Conservation (phyloP, 2,888 invertebrate genomes). For the Acronicta aceris region DNA sequence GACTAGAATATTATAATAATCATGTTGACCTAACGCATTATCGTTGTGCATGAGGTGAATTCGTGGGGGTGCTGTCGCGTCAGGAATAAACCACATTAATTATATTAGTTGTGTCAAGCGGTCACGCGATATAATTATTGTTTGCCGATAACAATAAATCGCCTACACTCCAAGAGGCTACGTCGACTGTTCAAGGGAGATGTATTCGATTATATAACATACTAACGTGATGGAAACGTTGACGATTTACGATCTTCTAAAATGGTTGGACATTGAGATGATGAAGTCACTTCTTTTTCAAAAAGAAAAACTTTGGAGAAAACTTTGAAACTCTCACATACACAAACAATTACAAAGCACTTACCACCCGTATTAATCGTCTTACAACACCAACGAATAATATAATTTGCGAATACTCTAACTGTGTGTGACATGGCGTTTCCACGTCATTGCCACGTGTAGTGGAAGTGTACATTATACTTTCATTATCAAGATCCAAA, state of each 20-base stretch:
- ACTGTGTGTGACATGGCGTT: no score
- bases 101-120: slow-evolving; percentile 58
- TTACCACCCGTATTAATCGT: no score
- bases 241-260: slow-evolving; percentile 11
- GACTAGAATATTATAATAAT: slow-evolving; percentile 52
- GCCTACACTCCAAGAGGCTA: slow-evolving; percentile 26
- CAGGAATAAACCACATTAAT: slow-evolving; percentile 59
- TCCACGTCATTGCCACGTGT: no score
- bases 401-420: no score
- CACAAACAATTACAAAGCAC: no score
- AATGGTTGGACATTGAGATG: slow-evolving; percentile 3
- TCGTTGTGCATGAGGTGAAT: slow-evolving; percentile 80
- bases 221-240: slow-evolving; percentile 13
- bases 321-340: no score
- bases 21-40: slow-evolving; percentile 73
- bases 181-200: slow-evolving; percentile 22
- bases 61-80: slow-evolving; percentile 80
- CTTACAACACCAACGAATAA: no score
- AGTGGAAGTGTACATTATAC: no score
- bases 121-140: slow-evolving; percentile 54
- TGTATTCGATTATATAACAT: slow-evolving; percentile 33
- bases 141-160: slow-evolving; percentile 45
- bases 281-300: not conserved
- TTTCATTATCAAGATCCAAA: no score
- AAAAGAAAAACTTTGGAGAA: no score